phyloP scores from a whole-genome alignment of 2,888 invertebrate genomes.

The Chaetoderma sp. region DNA sequence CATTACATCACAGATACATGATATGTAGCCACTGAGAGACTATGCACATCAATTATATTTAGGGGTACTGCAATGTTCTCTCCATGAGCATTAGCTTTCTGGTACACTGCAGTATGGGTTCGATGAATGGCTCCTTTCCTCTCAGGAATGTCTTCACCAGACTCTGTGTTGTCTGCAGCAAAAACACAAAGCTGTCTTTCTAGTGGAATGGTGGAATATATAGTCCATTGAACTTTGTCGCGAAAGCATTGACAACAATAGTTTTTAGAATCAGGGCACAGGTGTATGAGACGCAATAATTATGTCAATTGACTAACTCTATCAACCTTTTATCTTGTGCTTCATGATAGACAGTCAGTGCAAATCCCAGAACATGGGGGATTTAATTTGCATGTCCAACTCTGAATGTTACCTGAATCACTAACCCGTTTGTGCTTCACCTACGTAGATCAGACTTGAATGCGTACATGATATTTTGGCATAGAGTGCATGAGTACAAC shows the following conservation, averaged over 20 bases:
- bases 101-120: conserved; percentile 19
- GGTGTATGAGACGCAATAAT: conserved; percentile 6
- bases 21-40: conserved; percentile 21
- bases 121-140: conserved; percentile 28
- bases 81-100: conserved; percentile 19
- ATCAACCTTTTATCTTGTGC: conserved; percentile 20
- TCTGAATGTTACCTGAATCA: conserved; percentile 5
- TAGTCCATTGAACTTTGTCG: conserved; percentile 22
- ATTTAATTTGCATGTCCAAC: conserved; percentile 24
- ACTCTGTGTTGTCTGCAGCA: conserved; percentile 26
- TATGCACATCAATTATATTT: conserved; percentile 9
- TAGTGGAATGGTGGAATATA: conserved; percentile 26
- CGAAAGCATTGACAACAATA: conserved; percentile 19
- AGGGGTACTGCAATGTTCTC: conserved; percentile 6
- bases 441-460: conserved; percentile 6
- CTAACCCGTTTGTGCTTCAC: conserved; percentile 3
- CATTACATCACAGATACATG: conserved; percentile 15
- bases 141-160: conserved; percentile 24
- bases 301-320: conserved; percentile 10
- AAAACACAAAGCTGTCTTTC: conserved; percentile 17
- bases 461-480: conserved; percentile 4
- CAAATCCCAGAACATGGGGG: conserved; percentile 19
- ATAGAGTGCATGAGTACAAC: conserved; percentile 3
- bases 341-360: conserved; percentile 24
- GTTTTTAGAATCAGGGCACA: conserved; percentile 19